Base-by-base conservation (phyloP, 2,797 vertebrate species). In the Sebastes umbrosus region DNA sequence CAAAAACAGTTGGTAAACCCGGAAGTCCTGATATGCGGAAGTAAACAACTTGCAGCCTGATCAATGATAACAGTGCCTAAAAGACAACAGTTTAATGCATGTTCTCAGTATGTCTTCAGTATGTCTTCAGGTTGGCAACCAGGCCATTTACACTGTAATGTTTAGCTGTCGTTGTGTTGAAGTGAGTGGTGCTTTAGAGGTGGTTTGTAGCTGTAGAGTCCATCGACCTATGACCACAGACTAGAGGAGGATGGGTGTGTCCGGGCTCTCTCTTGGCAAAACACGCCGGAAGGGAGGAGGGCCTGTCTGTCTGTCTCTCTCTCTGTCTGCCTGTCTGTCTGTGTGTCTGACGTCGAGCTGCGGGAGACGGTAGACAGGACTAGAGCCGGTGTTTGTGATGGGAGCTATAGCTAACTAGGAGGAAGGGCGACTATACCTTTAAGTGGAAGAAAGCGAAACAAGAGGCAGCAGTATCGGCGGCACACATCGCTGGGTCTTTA, bases 361-460 rank as follows among this genome's bases (percentile, higher is more conserved):
- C 64, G 55, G n/a, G 27, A 73, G 82, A 75, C 82, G 81, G 36
- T 13, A 39, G 36, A 39, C 36, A 14, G 36, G 2, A 31, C 66
- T 36, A n/a, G 84, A 73, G 79, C 59, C 31, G 75, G 55, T 84
- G 85, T 36, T 39, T 2, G 36, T 50, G 80, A 91, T 92, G 89
- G 63, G 43, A 83, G 73, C 50, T 50, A 59, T 72, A 36, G 34
- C 77, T 64, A 87, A 91, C 71, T 20, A 82, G 81, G 86, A 82
- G 81, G 86, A 87, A 91, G 88, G 75, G 84, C 87, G 88, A 75
- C 87, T 90, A 80, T 62, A 87, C 85, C 90, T 95, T 92, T 85
- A 94, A 95, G 90, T 77, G 79, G 69, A 85, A 89, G 43, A 78
- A 88, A 91, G 62, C 88, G 75, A 86, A 91, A 92, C 79, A 76